A percentile compares a stretch with the other conserved stretches of the same genome.
Conservation (phyloP, 2,113 vertebrate species). For the Meles meles region DNA sequence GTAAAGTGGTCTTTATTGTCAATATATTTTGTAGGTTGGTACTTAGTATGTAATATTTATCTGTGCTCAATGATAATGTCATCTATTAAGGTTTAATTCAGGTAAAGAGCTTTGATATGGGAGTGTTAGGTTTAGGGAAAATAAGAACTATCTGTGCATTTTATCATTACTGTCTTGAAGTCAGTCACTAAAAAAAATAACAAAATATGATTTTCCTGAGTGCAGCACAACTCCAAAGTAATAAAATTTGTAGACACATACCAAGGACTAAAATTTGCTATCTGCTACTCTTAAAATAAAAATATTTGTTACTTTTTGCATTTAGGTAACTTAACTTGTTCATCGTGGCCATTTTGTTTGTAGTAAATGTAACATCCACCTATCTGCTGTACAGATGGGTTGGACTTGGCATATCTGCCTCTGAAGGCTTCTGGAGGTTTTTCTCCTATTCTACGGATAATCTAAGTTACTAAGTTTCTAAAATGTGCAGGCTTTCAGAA, state of each 20-base stretch:
- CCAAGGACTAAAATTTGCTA: conserved; percentile 2
- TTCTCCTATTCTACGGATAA: not conserved
- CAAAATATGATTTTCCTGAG: not conserved
- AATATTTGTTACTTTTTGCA: not conserved
- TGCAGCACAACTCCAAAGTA: not conserved
- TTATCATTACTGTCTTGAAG: not conserved
- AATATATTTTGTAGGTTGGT: not conserved
- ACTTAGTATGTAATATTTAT: not conserved
- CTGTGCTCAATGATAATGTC: not conserved
- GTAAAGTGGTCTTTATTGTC: not conserved
- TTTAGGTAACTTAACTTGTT: conserved; percentile 3
- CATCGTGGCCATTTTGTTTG: not conserved
- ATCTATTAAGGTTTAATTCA: conserved; percentile 1
- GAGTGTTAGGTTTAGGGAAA: not conserved
- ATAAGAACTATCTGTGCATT: not conserved
- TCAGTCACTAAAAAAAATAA: not conserved
- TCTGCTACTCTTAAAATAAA: conserved; percentile 17
- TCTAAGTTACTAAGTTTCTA: not conserved
- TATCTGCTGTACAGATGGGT: not conserved
- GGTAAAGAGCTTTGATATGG: not conserved
- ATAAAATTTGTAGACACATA: not conserved
- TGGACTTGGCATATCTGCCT: not conserved
- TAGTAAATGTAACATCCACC: not conserved
- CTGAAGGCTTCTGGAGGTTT: not conserved
- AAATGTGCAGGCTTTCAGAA: not conserved